Evolutionary conservation across 2,113 vertebrate species (phyloP), one percentile per base, ranked within the genome.

Genomic region (Tragelaphus strepsiceros): DNA sequence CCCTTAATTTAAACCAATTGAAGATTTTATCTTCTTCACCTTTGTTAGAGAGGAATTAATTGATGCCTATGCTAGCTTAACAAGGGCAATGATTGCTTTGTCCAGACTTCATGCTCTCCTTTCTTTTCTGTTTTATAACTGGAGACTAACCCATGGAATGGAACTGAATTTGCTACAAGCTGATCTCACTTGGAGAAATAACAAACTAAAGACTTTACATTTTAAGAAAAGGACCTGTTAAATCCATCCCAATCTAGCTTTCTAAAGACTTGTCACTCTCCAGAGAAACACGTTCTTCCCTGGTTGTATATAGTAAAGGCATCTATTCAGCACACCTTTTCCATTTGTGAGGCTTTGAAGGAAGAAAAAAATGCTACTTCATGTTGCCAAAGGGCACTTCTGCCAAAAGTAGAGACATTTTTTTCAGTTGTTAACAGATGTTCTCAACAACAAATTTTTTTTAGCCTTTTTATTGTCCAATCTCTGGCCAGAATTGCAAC

Each of bases 221-320:
- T 58, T 4, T 88, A 92, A 95, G 86, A 96, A 95, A 96, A 51
- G 93, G 22, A 96, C 83, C 51, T 96, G 85, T 80, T 93, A 97
- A 97, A 96, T 96, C 82, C 83, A 87, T 64, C 88, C 96, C 96
- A 89, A 90, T 30, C 9, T 19, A 64, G 78, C 78, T 94, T 94
- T 93, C 96, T 97, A 96, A 91, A 97, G 89, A 96, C 91, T 90
- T 96, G 94, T 81, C 51, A 90, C 77, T 77, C 56, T 88, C 93
- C 56, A 11, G 39, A 93, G 56, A 67, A 97, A 92, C 26, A 97
- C 35, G 71, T 83, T 91, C 74, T 84, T 64, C 80, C 32, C 88
- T 91, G n/a, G 21, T 67, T 96, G 53, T 87, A 97, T 62, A 80
- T 49, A 78, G 86, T 89, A 91, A 93, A 88, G 86, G n/a, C 54